Base-by-base conservation (phyloP, 2,797 vertebrate genomes). In the Peromyscus eremicus region DNA sequence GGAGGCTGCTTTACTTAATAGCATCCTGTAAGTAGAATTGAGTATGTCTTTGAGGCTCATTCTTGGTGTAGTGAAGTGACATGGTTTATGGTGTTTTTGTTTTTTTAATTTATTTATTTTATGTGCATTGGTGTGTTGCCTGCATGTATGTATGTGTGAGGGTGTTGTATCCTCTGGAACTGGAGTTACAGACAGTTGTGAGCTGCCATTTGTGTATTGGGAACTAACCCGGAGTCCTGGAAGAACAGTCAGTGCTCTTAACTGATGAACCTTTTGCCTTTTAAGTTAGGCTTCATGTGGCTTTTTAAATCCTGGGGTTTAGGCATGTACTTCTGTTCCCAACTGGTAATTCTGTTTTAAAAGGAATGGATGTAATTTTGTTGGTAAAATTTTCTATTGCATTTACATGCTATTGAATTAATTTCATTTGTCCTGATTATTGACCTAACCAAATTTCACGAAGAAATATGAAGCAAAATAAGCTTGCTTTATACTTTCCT, bases 391-490 rank as follows among this genome's bases (percentile, higher is more conserved):
- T 94, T 91, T 88, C 6, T 90, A 0, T 88, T 93, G 23, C 23
- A 64, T 57, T 37, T 92, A 94, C 70, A 40, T 82, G 37, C 25
- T 73, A 23, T 71, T 91, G 34, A 81, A 89, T 77, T 94, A 68
- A 84, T 88, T 95, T 97, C 27, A 89, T 83, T 95, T 86, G 25
- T 91, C 71, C n/a, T 80, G 55, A 96, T 84, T 97, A 95, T 95
- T 81, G 91, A 66, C 14, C 29, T 68, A 85, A 49, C 40, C 60
- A 85, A 68, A 68, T 66, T 1, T 93, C 21, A 79, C 16, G 70
- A 64, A 80, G 19, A 71, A 86, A n/a, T 92, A 34, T 89, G 57
- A 84, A 80, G 16, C 88, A 88, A 66, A 93, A 66, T 81, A 75
- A 89, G 40, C 66, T 75, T 71, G 52, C 43, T 91, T 83, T 57